Conservation (phyloP, 2,888 invertebrate species). For the Seira ritae region DNA sequence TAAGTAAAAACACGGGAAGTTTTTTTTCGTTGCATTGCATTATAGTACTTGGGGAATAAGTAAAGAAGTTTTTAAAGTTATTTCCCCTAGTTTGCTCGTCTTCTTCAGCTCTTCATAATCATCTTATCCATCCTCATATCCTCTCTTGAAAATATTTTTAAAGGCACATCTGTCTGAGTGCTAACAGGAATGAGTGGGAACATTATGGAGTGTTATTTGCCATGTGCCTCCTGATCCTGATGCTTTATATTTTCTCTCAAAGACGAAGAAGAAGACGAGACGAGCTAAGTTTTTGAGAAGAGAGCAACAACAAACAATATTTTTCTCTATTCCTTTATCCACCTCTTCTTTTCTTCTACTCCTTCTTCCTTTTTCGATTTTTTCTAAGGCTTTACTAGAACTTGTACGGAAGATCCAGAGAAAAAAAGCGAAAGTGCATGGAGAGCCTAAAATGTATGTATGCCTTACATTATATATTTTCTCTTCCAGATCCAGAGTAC, state of each 20-base stretch:
- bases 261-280: slow-evolving; percentile 38
- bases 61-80: slow-evolving; percentile 38
- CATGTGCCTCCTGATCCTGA: slow-evolving; percentile 57
- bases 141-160: slow-evolving; percentile 53
- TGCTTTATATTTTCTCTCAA: slow-evolving; percentile 9
- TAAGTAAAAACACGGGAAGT: too few species aligned
- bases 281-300: slow-evolving; percentile 19
- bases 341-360: slow-evolving; percentile 28
- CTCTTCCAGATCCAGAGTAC: too few species aligned
- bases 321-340: slow-evolving; percentile 29
- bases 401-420: too few species aligned
- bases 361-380: slow-evolving; percentile 12
- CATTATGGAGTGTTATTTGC: slow-evolving; percentile 60
- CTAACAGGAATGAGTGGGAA: slow-evolving; percentile 56
- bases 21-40: too few species aligned
- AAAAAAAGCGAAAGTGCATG: too few species aligned
- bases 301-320: slow-evolving; percentile 37
- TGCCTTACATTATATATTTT: too few species aligned
- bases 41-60: neutral
- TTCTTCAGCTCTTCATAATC: slow-evolving; percentile 25
- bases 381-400: neutral
- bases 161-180: slow-evolving; percentile 63
- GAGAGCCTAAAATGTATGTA: too few species aligned
- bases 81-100: slow-evolving; percentile 37
- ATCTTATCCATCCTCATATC: slow-evolving; percentile 26